Percentiles rank a stretch among this genome's conserved stretches.
Conservation (phyloP, 1,140 invertebrate genomes). For the Carposina sasakii region DNA sequence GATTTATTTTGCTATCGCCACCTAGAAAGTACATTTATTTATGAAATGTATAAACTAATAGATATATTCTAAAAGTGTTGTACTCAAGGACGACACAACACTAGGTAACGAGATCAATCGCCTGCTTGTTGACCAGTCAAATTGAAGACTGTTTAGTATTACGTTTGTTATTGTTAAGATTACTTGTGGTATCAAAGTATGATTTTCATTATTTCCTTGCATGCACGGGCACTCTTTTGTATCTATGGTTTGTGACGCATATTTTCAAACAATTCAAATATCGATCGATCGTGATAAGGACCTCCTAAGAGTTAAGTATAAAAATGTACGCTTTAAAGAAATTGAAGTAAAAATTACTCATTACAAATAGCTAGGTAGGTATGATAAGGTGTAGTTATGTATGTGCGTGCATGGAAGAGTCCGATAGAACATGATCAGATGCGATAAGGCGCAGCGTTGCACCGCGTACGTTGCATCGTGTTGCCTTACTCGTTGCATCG, state of each 20-base stretch:
- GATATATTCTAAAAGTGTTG: too few species aligned
- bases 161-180: constrained; percentile 51
- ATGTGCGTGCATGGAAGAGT: constrained; percentile 37
- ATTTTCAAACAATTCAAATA: constrained; percentile 43
- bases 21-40: too few species aligned
- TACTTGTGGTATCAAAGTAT: constrained; percentile 35
- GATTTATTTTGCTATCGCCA: too few species aligned
- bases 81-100: too few species aligned
- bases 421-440: constrained; percentile 27
- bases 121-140: constrained; percentile 62
- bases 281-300: constrained; percentile 57
- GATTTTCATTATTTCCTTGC: constrained; percentile 31
- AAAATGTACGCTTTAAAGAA: constrained; percentile 73
- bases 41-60: too few species aligned
- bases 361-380: constrained; percentile 65
- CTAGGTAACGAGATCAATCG: too few species aligned
- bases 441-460: constrained; percentile 14
- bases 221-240: constrained; percentile 38
- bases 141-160: constrained; percentile 64
- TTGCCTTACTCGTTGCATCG: too few species aligned
- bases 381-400: constrained; percentile 58
- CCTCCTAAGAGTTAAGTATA: constrained; percentile 65
- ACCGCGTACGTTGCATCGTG: too few species aligned
- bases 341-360: constrained; percentile 62
- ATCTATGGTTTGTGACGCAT: constrained; percentile 29